Evolutionary conservation across 2,113 vertebrate species (phyloP), one percentile per base, ranked within the genome.

Genomic region (Aplodontia rufa): DNA sequence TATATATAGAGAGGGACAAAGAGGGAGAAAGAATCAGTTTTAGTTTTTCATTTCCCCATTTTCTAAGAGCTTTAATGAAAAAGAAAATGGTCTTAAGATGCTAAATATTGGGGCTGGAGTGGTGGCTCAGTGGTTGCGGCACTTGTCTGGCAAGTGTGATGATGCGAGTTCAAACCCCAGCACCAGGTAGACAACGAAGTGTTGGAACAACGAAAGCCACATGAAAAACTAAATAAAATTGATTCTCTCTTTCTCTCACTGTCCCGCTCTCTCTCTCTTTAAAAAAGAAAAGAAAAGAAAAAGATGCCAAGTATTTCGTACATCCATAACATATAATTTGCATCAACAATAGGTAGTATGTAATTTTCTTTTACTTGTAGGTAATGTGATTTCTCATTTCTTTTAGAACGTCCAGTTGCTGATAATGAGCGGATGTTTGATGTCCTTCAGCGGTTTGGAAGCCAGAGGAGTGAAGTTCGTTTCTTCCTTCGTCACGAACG

Each of bases 401-500:
- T 14, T 97, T 42, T 98, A 99, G 99, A 99, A 71, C 99, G 99
- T 30, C 98, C 99, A 7, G 90, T 99, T 69, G 99, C 99, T 0
- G 99, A 99, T 3, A 99, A 98, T 0, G 99, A 99, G 89, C 98
- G 99, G 85, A 99, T 99, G 99, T 97, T 99, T 97, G 99, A 99
- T 78, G 81, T 99, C 68, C 98, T 99, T 97, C 99, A 99, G 81
- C 98, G 99, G 78, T 99, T 99, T 98, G 99, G 99, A 19, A 98
- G 98, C 91, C 99, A 99, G 98, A 98, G 98, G 95, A 97, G 96
- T 0, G 99, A 99, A 93, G 99, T 99, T 94, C 99, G 99, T 5
- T 99, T 99, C 98, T 99, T 99, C 75, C 98, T 99, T 84, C 99
- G 99, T 10, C 99, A 99, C 1, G 99, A 99, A 3, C 98, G 98